Evolutionary conservation across 2,113 vertebrate genomes (phyloP).

Genomic region (Phoxinus phoxinus): DNA sequence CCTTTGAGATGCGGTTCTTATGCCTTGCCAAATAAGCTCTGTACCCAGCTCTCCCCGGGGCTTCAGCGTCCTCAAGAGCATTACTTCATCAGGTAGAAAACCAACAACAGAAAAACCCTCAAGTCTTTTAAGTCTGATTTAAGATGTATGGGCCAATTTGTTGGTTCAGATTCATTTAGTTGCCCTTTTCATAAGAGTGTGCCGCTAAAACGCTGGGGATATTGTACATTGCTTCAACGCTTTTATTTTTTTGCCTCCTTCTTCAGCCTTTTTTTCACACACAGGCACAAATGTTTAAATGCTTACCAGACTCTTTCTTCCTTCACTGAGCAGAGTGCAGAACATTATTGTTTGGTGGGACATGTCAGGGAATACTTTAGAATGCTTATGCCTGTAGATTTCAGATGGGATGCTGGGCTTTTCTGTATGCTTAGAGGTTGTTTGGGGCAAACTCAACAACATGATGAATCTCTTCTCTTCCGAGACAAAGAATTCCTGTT

Average conservation of each 20-base stretch:
- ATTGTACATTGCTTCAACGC: slow-evolving; percentile 1
- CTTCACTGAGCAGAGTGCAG: slow-evolving; percentile 31
- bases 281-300: slow-evolving; percentile 42
- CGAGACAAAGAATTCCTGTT: not conserved
- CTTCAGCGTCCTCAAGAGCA: not conserved
- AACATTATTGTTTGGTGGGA: not conserved
- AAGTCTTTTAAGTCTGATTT: slow-evolving; percentile 58
- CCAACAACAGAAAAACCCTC: slow-evolving; percentile 49
- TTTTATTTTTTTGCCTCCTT: not conserved
- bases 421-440: not conserved
- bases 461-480: slow-evolving; percentile 15
- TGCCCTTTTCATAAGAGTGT: not conserved
- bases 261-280: slow-evolving; percentile 17
- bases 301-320: slow-evolving; percentile 40
- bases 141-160: slow-evolving; percentile 26
- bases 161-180: slow-evolving; percentile 33
- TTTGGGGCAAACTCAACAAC: not conserved
- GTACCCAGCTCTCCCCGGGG: not conserved
- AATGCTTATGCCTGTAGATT: slow-evolving; percentile 26
- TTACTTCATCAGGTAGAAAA: slow-evolving; percentile 9
- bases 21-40: not conserved
- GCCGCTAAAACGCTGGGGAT: slow-evolving; percentile 27
- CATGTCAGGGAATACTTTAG: slow-evolving; percentile 36
- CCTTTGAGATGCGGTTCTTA: not conserved
- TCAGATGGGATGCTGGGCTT: slow-evolving; percentile 8